Conservation (phyloP, 2,113 vertebrate species). For the Seriola quinqueradiata region DNA sequence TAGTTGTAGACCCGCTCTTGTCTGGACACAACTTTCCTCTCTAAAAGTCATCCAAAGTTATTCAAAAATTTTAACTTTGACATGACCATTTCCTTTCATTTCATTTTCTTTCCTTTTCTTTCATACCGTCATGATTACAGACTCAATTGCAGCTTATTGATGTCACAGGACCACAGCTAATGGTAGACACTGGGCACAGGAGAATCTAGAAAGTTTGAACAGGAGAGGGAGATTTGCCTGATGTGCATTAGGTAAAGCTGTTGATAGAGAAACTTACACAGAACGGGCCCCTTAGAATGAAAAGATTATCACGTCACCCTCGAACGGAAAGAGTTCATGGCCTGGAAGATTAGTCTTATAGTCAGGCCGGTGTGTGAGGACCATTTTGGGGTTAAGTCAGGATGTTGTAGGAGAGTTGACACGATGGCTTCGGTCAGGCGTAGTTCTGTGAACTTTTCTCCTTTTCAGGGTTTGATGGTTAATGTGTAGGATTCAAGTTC, state of each 20-base stretch:
- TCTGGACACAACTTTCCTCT: no score
- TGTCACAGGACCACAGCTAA: neutral
- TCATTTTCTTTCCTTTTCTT: neutral
- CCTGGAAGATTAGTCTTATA: constrained; percentile 24
- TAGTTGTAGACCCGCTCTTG: no score
- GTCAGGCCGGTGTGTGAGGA: constrained; percentile 28
- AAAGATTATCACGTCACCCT: constrained; percentile 23
- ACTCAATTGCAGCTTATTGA: neutral
- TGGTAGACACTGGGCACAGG: neutral
- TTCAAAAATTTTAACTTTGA: no score
- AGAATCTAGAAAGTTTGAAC: neutral
- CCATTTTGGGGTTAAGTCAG: neutral
- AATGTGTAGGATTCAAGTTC: neutral
- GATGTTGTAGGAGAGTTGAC: neutral
- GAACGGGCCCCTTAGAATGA: neutral
- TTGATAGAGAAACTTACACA: neutral
- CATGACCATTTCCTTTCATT: neutral
- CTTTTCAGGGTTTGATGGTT: neutral
- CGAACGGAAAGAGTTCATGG: constrained; percentile 4
- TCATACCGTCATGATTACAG: neutral
- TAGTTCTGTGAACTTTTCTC: neutral
- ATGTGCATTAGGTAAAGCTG: neutral
- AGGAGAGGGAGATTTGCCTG: neutral
- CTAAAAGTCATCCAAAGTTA: no score
- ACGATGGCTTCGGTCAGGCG: neutral